These are phyloP conservation scores for Seriola quinqueradiata DNA, from an alignment of 2,113 vertebrate species.

Conservation along the genomic window DNA sequence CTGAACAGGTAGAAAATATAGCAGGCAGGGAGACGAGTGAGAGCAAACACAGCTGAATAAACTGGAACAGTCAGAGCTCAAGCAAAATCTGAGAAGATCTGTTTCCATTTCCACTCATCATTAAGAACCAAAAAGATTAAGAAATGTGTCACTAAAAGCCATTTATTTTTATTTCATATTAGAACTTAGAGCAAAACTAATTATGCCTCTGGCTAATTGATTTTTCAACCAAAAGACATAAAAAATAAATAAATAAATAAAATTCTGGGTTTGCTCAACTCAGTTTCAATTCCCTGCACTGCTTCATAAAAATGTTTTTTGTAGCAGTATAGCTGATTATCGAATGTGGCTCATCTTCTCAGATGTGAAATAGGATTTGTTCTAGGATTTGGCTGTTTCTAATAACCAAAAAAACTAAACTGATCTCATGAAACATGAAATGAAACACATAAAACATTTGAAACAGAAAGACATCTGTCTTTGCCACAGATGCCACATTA, in stretches of 20 bases:
- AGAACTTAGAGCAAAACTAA: too few relatives aligned
- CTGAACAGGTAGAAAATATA: neutral
- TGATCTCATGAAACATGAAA: too few relatives aligned
- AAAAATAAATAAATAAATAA: too few relatives aligned
- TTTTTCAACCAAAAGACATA: neutral
- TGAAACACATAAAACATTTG: neutral
- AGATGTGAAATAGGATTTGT: neutral
- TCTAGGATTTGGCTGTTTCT: neutral
- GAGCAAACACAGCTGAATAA: slow-evolving; percentile 8
- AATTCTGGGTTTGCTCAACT: neutral
- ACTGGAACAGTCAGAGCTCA: neutral
- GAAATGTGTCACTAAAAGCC: neutral
- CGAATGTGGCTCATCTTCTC: neutral
- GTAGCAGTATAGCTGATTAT: neutral
- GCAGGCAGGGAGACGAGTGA: too few relatives aligned
- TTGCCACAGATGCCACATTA: neutral
- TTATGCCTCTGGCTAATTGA: neutral
- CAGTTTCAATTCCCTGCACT: neutral
- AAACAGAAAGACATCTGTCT: neutral
- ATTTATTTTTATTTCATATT: too few relatives aligned
- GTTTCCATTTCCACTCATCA: neutral
- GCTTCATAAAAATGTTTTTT: neutral
- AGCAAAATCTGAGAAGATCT: neutral
- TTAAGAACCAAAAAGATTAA: neutral
- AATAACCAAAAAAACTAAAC: neutral